Evolutionary conservation across 1,140 invertebrate genomes (phyloP).

Genomic region (Drosophila nasuta): DNA sequence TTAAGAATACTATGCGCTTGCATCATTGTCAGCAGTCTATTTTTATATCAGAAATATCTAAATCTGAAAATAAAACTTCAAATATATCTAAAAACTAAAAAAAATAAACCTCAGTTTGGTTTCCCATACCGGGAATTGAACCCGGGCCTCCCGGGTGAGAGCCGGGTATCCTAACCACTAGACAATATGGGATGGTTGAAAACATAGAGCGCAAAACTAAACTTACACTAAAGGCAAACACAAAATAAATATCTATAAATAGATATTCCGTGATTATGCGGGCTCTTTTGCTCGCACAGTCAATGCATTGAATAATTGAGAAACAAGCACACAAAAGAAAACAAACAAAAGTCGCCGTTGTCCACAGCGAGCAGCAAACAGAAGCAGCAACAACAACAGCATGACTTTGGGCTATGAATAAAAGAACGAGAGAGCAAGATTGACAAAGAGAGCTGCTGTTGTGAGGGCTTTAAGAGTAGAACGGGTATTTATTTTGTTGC

Average conservation of each 20-base stretch:
- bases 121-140: slow-evolving; percentile 94
- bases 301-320: slow-evolving; percentile 38
- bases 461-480: not conserved
- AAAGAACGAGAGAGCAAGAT: slow-evolving; percentile 17
- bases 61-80: too few species aligned
- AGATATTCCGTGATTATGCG: slow-evolving; percentile 6
- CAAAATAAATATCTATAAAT: slow-evolving; percentile 34
- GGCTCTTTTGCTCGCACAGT: slow-evolving; percentile 11
- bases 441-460: slow-evolving; percentile 26
- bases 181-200: slow-evolving; percentile 86
- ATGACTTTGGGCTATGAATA: slow-evolving; percentile 35
- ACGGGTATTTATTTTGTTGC: slow-evolving; percentile 45
- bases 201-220: not conserved
- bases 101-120: slow-evolving; percentile 83
- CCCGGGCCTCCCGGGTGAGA: slow-evolving; percentile 93
- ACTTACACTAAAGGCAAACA: not conserved
- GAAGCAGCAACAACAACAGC: slow-evolving; percentile 7
- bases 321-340: slow-evolving; percentile 31
- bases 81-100: not conserved
- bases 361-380: slow-evolving; percentile 19
- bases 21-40: too few species aligned
- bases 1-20: too few species aligned
- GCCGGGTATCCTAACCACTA: slow-evolving; percentile 94
- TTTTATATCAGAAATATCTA: too few species aligned
- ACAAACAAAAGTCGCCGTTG: slow-evolving; percentile 37